A percentile compares a stretch with the other conserved stretches of the same genome.
phyloP scores from a whole-genome alignment of 2,797 vertebrate genomes.

The Prunella strophiata region DNA sequence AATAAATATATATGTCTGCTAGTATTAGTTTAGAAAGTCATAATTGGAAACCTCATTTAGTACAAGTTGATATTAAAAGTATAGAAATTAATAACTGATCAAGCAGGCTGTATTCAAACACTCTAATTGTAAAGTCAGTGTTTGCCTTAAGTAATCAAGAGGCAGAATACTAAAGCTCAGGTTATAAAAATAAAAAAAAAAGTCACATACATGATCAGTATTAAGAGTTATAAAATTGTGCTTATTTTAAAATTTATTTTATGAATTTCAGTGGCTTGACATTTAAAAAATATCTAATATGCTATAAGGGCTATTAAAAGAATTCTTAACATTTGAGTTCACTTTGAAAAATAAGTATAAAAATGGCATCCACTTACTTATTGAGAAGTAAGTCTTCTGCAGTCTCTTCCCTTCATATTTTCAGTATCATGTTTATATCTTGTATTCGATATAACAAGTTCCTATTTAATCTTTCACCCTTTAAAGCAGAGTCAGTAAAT shows the following conservation, averaged over 20 bases:
- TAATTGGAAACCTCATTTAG: conserved; percentile 24
- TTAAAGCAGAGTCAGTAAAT: conserved; percentile 20
- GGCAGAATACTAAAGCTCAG: background rate
- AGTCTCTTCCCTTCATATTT: background rate
- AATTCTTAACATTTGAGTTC: conserved; percentile 46
- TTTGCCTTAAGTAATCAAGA: background rate
- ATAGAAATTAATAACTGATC: background rate
- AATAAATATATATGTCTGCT: conserved; percentile 22
- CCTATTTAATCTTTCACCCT: background rate
- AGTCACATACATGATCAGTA: background rate
- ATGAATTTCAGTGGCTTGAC: conserved; percentile 14
- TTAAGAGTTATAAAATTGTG: background rate
- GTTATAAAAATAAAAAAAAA: conserved; percentile 5
- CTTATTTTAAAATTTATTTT: conserved; percentile 33
- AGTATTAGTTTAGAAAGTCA: conserved; percentile 4
- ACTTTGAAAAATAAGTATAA: conserved; percentile 18
- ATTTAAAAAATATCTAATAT: conserved; percentile 42
- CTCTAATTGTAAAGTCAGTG: background rate
- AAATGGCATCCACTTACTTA: conserved; percentile 6
- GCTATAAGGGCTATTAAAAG: conserved; percentile 21
- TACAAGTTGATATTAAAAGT: background rate
- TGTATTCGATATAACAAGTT: background rate
- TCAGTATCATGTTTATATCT: background rate
- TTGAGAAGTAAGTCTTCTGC: background rate
- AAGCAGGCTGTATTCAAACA: background rate